Evolutionary conservation across 2,888 invertebrate genomes (phyloP).

Genomic region (Oscheius sp.): DNA sequence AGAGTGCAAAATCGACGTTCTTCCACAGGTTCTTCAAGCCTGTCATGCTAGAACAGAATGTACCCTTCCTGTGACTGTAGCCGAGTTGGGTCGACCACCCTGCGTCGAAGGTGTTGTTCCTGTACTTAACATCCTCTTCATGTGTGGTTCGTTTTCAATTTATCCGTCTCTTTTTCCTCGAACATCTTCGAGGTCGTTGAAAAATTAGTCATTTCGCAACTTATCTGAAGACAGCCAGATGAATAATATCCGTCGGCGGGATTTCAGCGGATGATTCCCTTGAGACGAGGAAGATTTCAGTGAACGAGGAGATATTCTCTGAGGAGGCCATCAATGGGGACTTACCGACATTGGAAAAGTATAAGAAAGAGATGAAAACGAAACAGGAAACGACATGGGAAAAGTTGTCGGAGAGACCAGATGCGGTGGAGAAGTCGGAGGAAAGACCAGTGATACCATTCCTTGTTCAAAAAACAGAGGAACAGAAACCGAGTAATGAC

Average conservation of each 20-base stretch:
- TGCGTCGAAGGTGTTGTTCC: constrained; percentile 70
- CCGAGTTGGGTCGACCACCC: constrained; percentile 70
- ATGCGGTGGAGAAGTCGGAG: constrained; percentile 22
- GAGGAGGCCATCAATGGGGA: constrained; percentile 67
- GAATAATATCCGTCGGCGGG: constrained; percentile 3
- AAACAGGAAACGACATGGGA: constrained; percentile 19
- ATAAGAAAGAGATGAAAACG: constrained; percentile 34
- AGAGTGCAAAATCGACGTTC: constrained; percentile 66
- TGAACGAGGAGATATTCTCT: constrained; percentile 68
- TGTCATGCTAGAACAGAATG: constrained; percentile 72
- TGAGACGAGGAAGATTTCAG: constrained; percentile 40
- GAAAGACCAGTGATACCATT: not conserved
- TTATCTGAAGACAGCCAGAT: not conserved
- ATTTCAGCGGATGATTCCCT: not conserved
- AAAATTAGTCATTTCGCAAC: constrained; percentile 24
- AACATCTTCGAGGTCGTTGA: constrained; percentile 1
- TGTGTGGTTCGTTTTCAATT: constrained; percentile 72
- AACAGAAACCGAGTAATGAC: constrained; percentile 17
- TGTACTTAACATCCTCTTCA: constrained; percentile 72
- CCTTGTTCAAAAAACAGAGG: not conserved
- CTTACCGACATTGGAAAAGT: constrained; percentile 44
- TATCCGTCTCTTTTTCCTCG: not conserved
- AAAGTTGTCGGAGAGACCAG: constrained; percentile 4
- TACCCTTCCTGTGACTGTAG: constrained; percentile 69
- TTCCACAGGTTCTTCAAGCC: constrained; percentile 61